Percentiles rank a stretch among this genome's conserved stretches.
Evolutionary conservation across 2,113 vertebrate species (phyloP).

Genomic region (Columbina picui): DNA sequence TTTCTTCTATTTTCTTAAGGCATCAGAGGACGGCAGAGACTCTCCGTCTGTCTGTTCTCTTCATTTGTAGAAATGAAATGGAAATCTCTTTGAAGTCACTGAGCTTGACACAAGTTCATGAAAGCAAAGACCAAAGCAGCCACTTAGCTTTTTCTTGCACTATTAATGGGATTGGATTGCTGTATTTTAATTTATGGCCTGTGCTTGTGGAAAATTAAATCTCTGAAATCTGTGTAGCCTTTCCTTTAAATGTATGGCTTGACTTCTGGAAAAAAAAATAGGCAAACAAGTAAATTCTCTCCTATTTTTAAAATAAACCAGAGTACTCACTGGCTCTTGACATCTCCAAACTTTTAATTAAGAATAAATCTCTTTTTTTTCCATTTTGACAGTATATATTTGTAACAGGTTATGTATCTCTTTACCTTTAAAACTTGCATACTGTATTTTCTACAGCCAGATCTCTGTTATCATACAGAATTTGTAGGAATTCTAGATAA

Average conservation of each 20-base stretch:
- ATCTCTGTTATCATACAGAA: background rate
- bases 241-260: constrained; percentile 2
- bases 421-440: background rate
- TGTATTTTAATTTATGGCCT: constrained; percentile 44
- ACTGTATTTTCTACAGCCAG: background rate
- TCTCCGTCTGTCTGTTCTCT: constrained; percentile 61
- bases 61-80: constrained; percentile 54
- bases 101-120: constrained; percentile 43
- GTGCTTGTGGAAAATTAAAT: constrained; percentile 45
- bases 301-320: constrained; percentile 1
- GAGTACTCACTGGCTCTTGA: background rate
- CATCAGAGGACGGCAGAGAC: constrained; percentile 33
- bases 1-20: constrained; percentile 49
- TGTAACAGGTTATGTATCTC: background rate
- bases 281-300: constrained; percentile 12
- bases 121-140: constrained; percentile 30
- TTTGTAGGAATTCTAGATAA: background rate
- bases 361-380: background rate
- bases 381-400: background rate
- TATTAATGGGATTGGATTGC: constrained; percentile 37
- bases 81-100: constrained; percentile 55
- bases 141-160: constrained; percentile 47
- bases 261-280: background rate
- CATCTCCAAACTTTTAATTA: background rate
- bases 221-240: constrained; percentile 34